Evolutionary conservation across 2,113 vertebrate genomes (phyloP).

Genomic region (Hiodon alosoides): DNA sequence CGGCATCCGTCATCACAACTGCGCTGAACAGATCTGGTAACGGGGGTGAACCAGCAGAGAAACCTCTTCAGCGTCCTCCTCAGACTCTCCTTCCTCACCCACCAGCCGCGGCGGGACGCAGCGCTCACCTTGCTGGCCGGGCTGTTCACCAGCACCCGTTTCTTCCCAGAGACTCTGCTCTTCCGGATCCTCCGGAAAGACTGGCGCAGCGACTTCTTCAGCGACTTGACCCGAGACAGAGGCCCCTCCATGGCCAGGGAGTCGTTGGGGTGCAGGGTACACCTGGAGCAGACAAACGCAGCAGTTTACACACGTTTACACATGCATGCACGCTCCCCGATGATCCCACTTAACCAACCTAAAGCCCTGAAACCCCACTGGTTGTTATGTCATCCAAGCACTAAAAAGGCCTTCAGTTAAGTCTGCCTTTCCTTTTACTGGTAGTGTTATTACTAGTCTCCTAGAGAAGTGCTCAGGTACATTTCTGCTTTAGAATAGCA

Average conservation of each 20-base stretch:
- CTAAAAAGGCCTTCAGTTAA: neutral
- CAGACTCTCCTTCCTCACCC: no score
- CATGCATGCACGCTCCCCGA: no score
- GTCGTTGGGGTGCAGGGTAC: constrained; percentile 93
- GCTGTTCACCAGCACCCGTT: constrained; percentile 63
- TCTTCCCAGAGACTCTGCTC: constrained; percentile 92
- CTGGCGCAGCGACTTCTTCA: constrained; percentile 93
- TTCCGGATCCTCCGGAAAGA: constrained; percentile 95
- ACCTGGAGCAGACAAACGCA: constrained; percentile 56
- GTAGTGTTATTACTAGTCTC: no score
- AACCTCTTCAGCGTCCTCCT: no score
- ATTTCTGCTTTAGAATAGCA: no score
- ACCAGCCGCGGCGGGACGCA: no score
- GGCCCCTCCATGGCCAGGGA: constrained; percentile 96
- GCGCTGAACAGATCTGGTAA: neutral
- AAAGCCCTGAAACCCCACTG: no score
- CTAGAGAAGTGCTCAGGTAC: no score
- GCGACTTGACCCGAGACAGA: constrained; percentile 88
- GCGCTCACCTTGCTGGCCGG: constrained; percentile 80
- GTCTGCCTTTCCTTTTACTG: neutral
- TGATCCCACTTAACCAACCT: no score
- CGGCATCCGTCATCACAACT: neutral
- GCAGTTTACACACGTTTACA: no score
- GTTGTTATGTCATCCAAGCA: neutral
- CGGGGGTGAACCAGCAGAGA: neutral